phyloP scores from a whole-genome alignment of 2,888 invertebrate species.

The Calephelis perditalis region DNA sequence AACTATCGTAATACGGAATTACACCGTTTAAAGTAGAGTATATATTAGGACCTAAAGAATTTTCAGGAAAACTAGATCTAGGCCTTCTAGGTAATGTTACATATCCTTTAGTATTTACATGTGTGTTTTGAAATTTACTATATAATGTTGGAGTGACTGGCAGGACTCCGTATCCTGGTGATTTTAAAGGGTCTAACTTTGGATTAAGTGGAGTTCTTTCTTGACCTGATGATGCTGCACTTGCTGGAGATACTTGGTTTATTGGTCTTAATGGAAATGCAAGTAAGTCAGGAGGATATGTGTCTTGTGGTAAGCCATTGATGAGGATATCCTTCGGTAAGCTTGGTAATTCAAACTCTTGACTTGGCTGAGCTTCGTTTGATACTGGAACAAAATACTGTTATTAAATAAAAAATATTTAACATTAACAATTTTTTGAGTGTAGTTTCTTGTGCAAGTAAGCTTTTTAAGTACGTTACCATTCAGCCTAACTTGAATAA shows the following conservation, averaged over 20 bases:
- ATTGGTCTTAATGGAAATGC: slow-evolving; percentile 82
- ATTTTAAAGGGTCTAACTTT: slow-evolving; percentile 54
- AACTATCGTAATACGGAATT: slow-evolving; percentile 84
- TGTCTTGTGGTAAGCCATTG: slow-evolving; percentile 63
- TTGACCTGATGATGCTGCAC: slow-evolving; percentile 37
- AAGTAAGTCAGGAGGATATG: slow-evolving; percentile 89
- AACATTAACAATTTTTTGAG: too few species aligned
- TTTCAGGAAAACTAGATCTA: slow-evolving; percentile 80
- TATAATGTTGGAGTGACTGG: slow-evolving; percentile 49
- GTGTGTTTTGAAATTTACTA: slow-evolving; percentile 79
- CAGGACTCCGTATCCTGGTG: slow-evolving; percentile 55
- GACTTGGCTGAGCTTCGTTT: slow-evolving; percentile 80
- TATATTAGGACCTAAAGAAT: slow-evolving; percentile 60
- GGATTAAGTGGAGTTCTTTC: slow-evolving; percentile 32
- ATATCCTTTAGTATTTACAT: slow-evolving; percentile 84
- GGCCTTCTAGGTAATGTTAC: slow-evolving; percentile 92
- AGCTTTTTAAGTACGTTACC: too few species aligned
- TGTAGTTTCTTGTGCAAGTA: too few species aligned
- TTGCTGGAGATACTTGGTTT: slow-evolving; percentile 72
- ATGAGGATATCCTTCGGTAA: slow-evolving; percentile 71
- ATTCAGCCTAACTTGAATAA: too few species aligned
- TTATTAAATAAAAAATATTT: not conserved
- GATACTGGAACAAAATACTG: slow-evolving; percentile 49
- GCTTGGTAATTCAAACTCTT: slow-evolving; percentile 77
- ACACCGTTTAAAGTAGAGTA: slow-evolving; percentile 67